Base-by-base conservation (phyloP, 1,140 invertebrate species). In the Nebria ingens region DNA sequence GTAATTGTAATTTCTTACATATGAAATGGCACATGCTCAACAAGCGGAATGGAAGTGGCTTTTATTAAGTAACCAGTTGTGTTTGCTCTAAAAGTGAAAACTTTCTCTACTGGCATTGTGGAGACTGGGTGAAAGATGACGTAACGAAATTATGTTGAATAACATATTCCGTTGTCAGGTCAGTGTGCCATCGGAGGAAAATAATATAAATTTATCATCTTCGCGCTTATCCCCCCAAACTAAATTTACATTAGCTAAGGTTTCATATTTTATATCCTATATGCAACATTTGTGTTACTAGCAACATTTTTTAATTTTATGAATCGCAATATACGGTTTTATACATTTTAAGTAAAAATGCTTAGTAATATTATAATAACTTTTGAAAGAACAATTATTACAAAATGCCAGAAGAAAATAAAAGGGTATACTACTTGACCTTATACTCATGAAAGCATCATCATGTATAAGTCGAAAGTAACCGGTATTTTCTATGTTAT, bases 41-140 rank as follows among this genome's bases (percentile, higher is more conserved):
- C 17, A 45, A 9, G 40, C 40, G 40, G 40, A 45, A 45, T 45
- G 9, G 15, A 45, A 12, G 40, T 45, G 17, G 40, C 9, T 45
- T 45, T 45, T 45, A 45, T 45, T 45, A 45, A 45, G 40, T 45
- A 45, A 45, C 25, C n/a, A n/a, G n/a, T n/a, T n/a, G 25, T 13
- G 13, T 17, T 45, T 17, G 40, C 40, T 45, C 40, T 45, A 45
- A 45, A 45, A 45, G 40, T 12, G 40, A 45, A 45, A 45, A 45
- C 40, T 45, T 45, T 45, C 40, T 11, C 40, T 45, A 12, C 17
- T 45, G 40, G 40, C 40, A 45, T 45, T 45, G 40, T 45, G 17
- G 9, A 45, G 6, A 45, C 40, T 45, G 40, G 17, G 40, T 45
- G 40, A 45, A 45, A 45, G 40, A 45, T 45, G 40, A 45, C 17